Evolutionary conservation across 2,113 vertebrate species (phyloP).

Genomic region (Monopterus albus): DNA sequence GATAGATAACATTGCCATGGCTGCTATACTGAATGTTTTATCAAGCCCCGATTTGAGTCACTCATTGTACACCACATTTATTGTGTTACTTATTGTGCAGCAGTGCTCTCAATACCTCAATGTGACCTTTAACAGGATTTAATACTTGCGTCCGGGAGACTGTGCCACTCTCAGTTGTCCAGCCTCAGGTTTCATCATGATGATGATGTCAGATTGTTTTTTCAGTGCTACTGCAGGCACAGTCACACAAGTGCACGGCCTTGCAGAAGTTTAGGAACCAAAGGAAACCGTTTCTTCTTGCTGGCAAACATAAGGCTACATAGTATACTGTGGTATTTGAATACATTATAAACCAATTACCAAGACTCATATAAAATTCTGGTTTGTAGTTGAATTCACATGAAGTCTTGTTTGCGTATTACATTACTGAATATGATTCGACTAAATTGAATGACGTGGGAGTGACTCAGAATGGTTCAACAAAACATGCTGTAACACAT

Average conservation of each 20-base stretch:
- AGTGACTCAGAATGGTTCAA: too few species aligned
- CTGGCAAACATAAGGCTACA: neutral
- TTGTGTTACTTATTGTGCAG: slow-evolving; percentile 29
- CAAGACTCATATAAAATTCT: neutral
- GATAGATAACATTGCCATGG: slow-evolving; percentile 1
- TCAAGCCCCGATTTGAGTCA: slow-evolving; percentile 12
- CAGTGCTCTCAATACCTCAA: slow-evolving; percentile 33
- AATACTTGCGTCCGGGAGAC: slow-evolving; percentile 22
- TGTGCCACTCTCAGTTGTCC: slow-evolving; percentile 10
- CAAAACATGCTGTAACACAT: too few species aligned
- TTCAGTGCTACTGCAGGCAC: neutral
- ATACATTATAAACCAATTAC: neutral
- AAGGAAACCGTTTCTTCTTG: neutral
- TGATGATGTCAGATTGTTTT: slow-evolving; percentile 29
- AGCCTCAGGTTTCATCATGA: slow-evolving; percentile 46
- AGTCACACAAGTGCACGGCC: too few species aligned
- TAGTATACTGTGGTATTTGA: neutral
- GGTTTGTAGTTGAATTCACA: neutral
- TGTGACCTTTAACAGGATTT: slow-evolving; percentile 56
- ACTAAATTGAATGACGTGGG: neutral
- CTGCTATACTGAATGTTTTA: neutral
- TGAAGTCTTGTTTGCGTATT: neutral
- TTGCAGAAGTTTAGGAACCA: too few species aligned
- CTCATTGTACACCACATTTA: slow-evolving; percentile 3
- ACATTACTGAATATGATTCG: neutral